Conservation (phyloP, 1,140 invertebrate species). For the Tetramorium simillimum region DNA sequence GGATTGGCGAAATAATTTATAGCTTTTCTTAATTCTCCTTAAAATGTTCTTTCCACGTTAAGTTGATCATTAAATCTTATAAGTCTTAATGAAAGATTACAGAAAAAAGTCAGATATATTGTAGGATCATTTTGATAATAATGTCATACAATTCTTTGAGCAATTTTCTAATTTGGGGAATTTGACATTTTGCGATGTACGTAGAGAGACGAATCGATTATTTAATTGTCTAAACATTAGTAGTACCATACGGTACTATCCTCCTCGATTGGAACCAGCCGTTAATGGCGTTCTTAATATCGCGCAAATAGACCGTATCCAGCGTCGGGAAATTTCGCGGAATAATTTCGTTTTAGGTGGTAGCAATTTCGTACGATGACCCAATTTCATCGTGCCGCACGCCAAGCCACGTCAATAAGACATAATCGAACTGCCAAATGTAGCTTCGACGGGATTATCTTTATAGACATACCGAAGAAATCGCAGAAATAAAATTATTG, state of each 20-base stretch:
- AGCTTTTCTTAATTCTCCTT: not conserved
- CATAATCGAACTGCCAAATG: conserved; percentile 45
- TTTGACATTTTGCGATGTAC: not conserved
- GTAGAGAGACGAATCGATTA: not conserved
- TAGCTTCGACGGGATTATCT: not conserved
- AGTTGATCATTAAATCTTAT: not conserved
- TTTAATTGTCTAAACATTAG: conserved; percentile 30
- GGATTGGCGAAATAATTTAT: not conserved
- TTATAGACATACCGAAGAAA: not conserved
- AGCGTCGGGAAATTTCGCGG: conserved; percentile 44
- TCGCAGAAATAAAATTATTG: not conserved
- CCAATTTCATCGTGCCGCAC: conserved; percentile 29
- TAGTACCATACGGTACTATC: conserved; percentile 12
- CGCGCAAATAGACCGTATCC: conserved; percentile 41
- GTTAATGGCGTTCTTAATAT: conserved; percentile 52
- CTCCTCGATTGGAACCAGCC: not conserved
- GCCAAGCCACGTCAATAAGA: conserved; percentile 38
- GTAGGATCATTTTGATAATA: not conserved
- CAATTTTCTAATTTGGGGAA: not conserved
- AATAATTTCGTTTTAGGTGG: conserved; percentile 49
- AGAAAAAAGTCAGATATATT: not conserved
- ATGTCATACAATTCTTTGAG: not conserved
- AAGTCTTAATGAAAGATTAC: not conserved
- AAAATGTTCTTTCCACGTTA: not conserved
- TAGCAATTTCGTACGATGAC: conserved; percentile 53